These are phyloP conservation scores for Crematogaster levior DNA, from an alignment of 2,888 invertebrate genomes.

Conservation along the genomic window DNA sequence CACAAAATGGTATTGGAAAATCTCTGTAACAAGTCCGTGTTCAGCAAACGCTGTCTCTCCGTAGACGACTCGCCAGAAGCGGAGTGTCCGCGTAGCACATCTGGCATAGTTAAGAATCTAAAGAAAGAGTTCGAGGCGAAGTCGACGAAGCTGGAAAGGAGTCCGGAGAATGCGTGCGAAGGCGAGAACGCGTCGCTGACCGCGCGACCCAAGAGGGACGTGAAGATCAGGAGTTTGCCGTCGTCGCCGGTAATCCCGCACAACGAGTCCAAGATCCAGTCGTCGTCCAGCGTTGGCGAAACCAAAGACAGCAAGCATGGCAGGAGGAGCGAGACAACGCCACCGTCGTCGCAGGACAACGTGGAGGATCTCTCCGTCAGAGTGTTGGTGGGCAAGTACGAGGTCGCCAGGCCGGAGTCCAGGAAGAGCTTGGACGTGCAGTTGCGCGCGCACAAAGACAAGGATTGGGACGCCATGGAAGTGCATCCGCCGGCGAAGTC, in stretches of 20 bases:
- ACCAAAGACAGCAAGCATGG: constrained; percentile 73
- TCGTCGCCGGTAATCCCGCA: constrained; percentile 89
- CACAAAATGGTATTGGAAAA: constrained; percentile 87
- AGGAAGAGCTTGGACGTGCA: constrained; percentile 79
- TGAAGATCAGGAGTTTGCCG: constrained; percentile 82
- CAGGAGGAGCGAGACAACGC: constrained; percentile 65
- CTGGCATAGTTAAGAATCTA: constrained; percentile 93
- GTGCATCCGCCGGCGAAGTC: constrained; percentile 82
- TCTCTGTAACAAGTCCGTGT: constrained; percentile 83
- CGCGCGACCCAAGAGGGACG: constrained; percentile 78
- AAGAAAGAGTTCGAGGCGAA: constrained; percentile 96
- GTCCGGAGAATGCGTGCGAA: constrained; percentile 73
- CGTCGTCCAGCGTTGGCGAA: constrained; percentile 76
- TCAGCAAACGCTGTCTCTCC: constrained; percentile 81
- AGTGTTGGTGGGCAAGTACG: constrained; percentile 92
- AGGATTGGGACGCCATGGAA: constrained; percentile 78
- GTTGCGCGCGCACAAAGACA: constrained; percentile 77
- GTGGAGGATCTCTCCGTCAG: constrained; percentile 91
- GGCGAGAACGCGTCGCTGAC: constrained; percentile 51
- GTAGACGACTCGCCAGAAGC: constrained; percentile 83
- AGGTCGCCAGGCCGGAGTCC: constrained; percentile 85
- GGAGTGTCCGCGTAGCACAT: constrained; percentile 85
- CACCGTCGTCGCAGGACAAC: constrained; percentile 76
- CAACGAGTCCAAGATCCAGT: constrained; percentile 84
- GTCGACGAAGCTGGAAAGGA: constrained; percentile 84